These are phyloP conservation scores for Bergia sp. DNA, from an alignment of 92 coral and sea anemone genomes.

Conservation along the genomic window DNA sequence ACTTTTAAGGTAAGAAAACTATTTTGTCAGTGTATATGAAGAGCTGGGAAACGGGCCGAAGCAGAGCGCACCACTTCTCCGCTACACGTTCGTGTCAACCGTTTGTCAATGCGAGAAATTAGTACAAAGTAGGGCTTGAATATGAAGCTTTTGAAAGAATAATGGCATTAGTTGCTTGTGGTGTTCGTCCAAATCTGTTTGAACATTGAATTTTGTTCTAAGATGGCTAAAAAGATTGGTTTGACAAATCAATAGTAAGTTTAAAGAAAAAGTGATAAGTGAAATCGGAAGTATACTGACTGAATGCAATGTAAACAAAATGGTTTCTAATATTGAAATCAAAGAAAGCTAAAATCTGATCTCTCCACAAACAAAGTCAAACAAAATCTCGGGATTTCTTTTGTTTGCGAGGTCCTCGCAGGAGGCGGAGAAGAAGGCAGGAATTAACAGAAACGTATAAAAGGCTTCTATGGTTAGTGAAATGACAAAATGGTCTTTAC, in stretches of 20 bases:
- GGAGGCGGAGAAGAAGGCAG: slow-evolving; percentile 42
- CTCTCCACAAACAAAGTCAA: slow-evolving; percentile 32
- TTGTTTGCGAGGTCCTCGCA: slow-evolving; percentile 30
- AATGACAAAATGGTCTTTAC: slow-evolving; percentile 42
- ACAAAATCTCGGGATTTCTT: slow-evolving; percentile 35
- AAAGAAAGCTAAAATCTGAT: slow-evolving; percentile 45
- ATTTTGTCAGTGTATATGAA: slow-evolving; percentile 18
- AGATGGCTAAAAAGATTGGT: slow-evolving; percentile 23
- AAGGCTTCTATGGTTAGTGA: slow-evolving; percentile 39
- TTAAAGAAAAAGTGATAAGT: slow-evolving; percentile 56
- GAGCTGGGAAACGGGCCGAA: background rate
- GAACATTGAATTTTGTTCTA: slow-evolving; percentile 18
- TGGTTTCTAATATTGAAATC: slow-evolving; percentile 11
- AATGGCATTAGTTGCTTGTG: slow-evolving; percentile 7
- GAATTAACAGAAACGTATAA: slow-evolving; percentile 30
- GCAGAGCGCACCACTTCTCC: background rate
- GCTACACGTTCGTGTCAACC: background rate
- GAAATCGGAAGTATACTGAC: slow-evolving; percentile 67
- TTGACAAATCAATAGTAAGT: slow-evolving; percentile 37
- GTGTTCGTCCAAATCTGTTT: slow-evolving; percentile 5
- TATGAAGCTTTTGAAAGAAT: slow-evolving; percentile 1
- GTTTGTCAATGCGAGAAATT: background rate
- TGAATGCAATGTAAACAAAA: slow-evolving; percentile 56
- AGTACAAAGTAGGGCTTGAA: background rate
- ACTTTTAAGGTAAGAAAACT: slow-evolving; percentile 59